Percentiles rank a stretch among this genome's conserved stretches.
Conservation (phyloP, 2,797 vertebrate species). For the Channa striata region DNA sequence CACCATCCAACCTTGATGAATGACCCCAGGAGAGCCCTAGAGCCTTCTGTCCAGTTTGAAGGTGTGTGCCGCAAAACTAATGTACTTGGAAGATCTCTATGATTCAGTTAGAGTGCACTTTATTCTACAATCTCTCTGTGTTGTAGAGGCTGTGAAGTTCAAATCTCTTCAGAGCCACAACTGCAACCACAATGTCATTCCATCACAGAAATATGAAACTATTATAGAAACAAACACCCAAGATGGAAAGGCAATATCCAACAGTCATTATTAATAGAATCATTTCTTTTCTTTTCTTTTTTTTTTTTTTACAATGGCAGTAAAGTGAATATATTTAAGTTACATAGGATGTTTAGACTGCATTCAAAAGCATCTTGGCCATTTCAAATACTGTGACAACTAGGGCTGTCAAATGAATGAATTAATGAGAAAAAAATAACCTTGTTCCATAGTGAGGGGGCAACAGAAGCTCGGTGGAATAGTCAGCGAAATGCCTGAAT, state of each 20-base stretch:
- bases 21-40: conserved; percentile 51
- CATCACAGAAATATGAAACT: conserved; percentile 21
- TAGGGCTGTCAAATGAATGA: no score
- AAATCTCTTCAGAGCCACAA: conserved; percentile 28
- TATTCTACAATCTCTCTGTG: conserved; percentile 72
- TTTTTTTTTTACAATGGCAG: conserved; percentile 20
- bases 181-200: conserved; percentile 11
- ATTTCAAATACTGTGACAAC: conserved; percentile 18
- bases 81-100: conserved; percentile 61
- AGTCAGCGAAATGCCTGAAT: no score
- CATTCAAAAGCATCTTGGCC: conserved; percentile 15
- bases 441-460: no score
- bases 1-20: conserved; percentile 56
- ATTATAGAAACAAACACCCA: conserved; percentile 25
- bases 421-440: no score
- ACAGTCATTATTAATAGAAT: conserved; percentile 3
- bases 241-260: conserved; percentile 4
- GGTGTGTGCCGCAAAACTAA: conserved; percentile 71
- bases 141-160: conserved; percentile 44
- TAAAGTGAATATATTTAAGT: conserved; percentile 20
- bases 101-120: conserved; percentile 75
- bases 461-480: no score
- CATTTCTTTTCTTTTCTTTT: conserved; percentile 1
- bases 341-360: neutral
- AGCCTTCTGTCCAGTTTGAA: conserved; percentile 59